These are phyloP conservation scores for Pemphigus obesinymphae DNA, from an alignment of 1,140 invertebrate genomes.

Conservation along the genomic window DNA sequence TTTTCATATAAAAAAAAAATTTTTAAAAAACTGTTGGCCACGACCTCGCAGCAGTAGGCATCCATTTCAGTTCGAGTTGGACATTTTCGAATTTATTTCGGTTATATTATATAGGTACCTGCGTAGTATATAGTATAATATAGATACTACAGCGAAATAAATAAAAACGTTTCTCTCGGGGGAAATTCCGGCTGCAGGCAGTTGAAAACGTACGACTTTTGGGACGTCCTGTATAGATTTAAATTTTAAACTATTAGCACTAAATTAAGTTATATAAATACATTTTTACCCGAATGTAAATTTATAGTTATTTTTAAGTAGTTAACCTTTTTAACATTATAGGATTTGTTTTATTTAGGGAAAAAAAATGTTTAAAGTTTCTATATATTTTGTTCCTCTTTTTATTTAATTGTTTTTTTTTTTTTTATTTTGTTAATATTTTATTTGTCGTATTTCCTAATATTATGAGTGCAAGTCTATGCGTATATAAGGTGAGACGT, in stretches of 20 bases:
- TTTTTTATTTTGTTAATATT: slow-evolving; percentile 1
- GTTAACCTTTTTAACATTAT: slow-evolving; percentile 16
- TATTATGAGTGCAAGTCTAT: background rate
- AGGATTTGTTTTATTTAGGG: background rate
- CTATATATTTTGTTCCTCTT: background rate
- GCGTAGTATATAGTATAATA: too few species aligned
- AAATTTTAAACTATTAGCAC: slow-evolving; percentile 12
- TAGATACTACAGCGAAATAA: too few species aligned
- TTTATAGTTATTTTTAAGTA: slow-evolving; percentile 18
- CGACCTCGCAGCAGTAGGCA: too few species aligned
- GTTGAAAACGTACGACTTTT: background rate
- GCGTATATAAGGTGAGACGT: background rate
- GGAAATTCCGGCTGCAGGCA: background rate
- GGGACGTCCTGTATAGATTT: background rate
- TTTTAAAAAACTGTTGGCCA: too few species aligned
- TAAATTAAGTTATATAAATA: background rate
- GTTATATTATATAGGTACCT: background rate
- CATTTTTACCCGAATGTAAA: slow-evolving; percentile 8
- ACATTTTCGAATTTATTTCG: too few species aligned
- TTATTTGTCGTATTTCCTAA: background rate
- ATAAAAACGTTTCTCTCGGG: too few species aligned
- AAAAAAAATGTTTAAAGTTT: slow-evolving; percentile 6
- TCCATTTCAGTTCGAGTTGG: too few species aligned
- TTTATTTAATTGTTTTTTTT: slow-evolving; percentile 11
- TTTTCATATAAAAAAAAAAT: too few species aligned